phyloP scores from a whole-genome alignment of 2,113 vertebrate genomes.

The Dasyurus viverrinus region DNA sequence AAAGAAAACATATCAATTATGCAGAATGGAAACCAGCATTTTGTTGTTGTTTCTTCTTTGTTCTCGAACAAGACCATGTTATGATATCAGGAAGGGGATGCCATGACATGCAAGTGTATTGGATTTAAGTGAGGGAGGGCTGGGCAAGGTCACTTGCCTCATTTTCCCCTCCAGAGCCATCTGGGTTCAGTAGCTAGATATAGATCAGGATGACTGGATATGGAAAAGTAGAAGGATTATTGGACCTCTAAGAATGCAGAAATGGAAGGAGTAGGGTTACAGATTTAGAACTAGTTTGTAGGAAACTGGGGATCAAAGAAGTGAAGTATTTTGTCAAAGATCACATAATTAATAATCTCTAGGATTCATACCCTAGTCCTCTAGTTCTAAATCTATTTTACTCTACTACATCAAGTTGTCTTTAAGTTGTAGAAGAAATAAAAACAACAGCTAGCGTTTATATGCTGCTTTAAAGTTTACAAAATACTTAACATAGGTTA shows the following conservation, averaged over 20 bases:
- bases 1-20: neutral
- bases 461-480: neutral
- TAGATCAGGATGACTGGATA: too few species aligned
- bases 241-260: neutral
- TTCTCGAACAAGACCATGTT: too few species aligned
- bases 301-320: neutral
- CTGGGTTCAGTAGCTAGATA: too few species aligned
- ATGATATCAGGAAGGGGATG: too few species aligned
- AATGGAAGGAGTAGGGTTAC: neutral
- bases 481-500: neutral
- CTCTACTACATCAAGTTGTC: neutral
- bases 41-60: neutral
- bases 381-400: neutral
- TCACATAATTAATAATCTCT: neutral
- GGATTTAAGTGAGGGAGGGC: too few species aligned
- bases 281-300: neutral
- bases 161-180: too few species aligned
- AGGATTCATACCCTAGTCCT: neutral
- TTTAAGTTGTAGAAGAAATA: neutral
- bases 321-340: neutral
- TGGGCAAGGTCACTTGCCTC: too few species aligned
- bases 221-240: neutral
- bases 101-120: too few species aligned
- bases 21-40: constrained; percentile 21
- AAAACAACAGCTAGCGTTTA: neutral